Percentiles rank a stretch among this genome's conserved stretches.
phyloP scores from a whole-genome alignment of 2,797 vertebrate species.

The Sebastolobus alascanus region DNA sequence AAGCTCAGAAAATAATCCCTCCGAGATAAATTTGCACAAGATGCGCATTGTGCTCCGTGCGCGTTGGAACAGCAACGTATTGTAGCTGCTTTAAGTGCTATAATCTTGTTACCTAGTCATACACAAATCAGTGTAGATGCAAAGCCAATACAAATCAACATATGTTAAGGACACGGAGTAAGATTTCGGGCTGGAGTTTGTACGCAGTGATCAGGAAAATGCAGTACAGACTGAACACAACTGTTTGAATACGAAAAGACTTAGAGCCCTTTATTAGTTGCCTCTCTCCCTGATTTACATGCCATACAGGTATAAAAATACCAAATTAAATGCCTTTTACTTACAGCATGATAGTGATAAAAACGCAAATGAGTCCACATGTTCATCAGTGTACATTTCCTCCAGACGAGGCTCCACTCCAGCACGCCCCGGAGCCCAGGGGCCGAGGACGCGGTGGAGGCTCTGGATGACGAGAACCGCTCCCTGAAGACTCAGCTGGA shows the following conservation, averaged over 20 bases:
- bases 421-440: constrained; percentile 77
- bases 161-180: not conserved
- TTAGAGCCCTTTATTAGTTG: not conserved
- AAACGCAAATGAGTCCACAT: not conserved
- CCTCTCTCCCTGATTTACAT: constrained; percentile 11
- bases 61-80: not conserved
- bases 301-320: not conserved
- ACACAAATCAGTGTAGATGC: not conserved
- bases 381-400: not conserved
- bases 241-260: constrained; percentile 9
- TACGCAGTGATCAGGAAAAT: not conserved
- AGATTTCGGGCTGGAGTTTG: not conserved
- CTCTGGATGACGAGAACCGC: constrained; percentile 86
- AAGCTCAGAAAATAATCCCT: constrained; percentile 59
- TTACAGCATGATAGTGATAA: not conserved
- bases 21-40: constrained; percentile 29
- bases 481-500: constrained; percentile 89
- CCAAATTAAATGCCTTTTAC: not conserved
- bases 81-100: constrained; percentile 30
- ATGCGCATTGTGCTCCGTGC: constrained; percentile 8
- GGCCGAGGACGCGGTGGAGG: constrained; percentile 85
- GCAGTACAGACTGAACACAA: not conserved
- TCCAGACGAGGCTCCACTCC: constrained; percentile 83
- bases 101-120: constrained; percentile 28
- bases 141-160: not conserved